These are phyloP conservation scores for Zaprionus ornatus DNA, from an alignment of 1,140 invertebrate genomes.

Conservation along the genomic window DNA sequence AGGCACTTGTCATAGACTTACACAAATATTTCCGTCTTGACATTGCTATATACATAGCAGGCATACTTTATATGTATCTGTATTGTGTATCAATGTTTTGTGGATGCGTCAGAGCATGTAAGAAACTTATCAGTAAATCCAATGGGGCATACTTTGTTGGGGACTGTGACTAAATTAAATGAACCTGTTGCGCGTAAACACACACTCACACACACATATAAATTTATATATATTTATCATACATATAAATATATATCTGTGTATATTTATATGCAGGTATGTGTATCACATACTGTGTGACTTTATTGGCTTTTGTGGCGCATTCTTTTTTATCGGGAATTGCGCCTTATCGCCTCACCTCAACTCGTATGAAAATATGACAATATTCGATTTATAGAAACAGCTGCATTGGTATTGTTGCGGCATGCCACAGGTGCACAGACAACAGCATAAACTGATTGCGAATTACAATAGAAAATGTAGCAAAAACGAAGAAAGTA, in stretches of 20 bases:
- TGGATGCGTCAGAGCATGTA: constrained; percentile 59
- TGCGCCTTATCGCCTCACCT: constrained; percentile 31
- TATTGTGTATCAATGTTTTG: neutral
- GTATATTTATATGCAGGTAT: neutral
- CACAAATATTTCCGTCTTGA: constrained; percentile 39
- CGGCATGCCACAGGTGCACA: neutral
- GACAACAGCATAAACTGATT: neutral
- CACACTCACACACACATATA: constrained; percentile 22
- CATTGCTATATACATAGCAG: constrained; percentile 1
- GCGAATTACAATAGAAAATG: neutral
- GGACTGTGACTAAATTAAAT: constrained; percentile 69
- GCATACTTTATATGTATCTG: neutral
- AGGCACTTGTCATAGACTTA: constrained; percentile 20
- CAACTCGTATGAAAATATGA: constrained; percentile 25
- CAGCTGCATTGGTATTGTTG: neutral
- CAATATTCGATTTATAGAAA: constrained; percentile 16
- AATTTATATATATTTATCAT: neutral
- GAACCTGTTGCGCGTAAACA: constrained; percentile 63
- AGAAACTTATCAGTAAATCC: constrained; percentile 63
- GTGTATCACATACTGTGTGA: constrained; percentile 26
- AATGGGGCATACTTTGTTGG: constrained; percentile 19
- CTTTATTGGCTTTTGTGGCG: constrained; percentile 46
- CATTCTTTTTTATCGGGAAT: constrained; percentile 59
- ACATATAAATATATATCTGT: constrained; percentile 9
- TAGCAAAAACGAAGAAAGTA: neutral